A percentile compares a stretch with the other conserved stretches of the same genome.
phyloP scores from a whole-genome alignment of 1,140 invertebrate species.

The Drosophila tropicalis region DNA sequence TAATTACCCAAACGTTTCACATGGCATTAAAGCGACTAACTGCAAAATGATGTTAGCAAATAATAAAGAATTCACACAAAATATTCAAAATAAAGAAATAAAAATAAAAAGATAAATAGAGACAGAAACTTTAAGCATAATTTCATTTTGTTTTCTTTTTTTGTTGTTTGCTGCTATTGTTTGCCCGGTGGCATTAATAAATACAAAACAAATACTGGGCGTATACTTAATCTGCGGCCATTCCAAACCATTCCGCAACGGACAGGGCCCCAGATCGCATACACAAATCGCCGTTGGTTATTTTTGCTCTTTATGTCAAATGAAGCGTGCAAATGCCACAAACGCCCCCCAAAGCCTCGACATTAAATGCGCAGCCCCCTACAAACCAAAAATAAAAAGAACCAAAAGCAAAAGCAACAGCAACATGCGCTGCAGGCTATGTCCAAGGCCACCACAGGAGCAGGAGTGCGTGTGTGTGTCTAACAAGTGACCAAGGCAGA shows the following conservation, averaged over 20 bases:
- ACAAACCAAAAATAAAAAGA: not conserved
- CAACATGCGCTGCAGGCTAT: constrained; percentile 59
- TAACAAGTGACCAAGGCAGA: constrained; percentile 60
- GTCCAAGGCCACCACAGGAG: constrained; percentile 19
- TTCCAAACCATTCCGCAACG: constrained; percentile 13
- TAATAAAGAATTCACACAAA: not conserved
- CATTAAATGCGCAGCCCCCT: constrained; percentile 70
- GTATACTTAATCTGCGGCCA: constrained; percentile 61
- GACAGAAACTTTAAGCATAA: not conserved
- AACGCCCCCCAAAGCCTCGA: constrained; percentile 47
- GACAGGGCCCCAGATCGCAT: constrained; percentile 14
- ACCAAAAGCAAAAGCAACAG: constrained; percentile 8
- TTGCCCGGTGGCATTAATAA: constrained; percentile 38
- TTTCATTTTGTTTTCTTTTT: not conserved
- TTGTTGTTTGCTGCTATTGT: constrained; percentile 15
- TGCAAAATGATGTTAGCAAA: not conserved
- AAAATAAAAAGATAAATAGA: not conserved
- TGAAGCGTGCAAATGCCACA: constrained; percentile 78
- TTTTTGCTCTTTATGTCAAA: constrained; percentile 78
- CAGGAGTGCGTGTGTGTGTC: constrained; percentile 11
- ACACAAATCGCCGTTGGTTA: constrained; percentile 53
- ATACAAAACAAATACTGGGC: constrained; percentile 62
- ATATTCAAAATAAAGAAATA: not conserved
- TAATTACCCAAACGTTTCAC: constrained; percentile 32
- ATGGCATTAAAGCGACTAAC: not conserved